A percentile compares a stretch with the other conserved stretches of the same genome.
These are phyloP conservation scores for Coenonympha arcania DNA, from an alignment of 2,888 invertebrate species.

Conservation along the genomic window DNA sequence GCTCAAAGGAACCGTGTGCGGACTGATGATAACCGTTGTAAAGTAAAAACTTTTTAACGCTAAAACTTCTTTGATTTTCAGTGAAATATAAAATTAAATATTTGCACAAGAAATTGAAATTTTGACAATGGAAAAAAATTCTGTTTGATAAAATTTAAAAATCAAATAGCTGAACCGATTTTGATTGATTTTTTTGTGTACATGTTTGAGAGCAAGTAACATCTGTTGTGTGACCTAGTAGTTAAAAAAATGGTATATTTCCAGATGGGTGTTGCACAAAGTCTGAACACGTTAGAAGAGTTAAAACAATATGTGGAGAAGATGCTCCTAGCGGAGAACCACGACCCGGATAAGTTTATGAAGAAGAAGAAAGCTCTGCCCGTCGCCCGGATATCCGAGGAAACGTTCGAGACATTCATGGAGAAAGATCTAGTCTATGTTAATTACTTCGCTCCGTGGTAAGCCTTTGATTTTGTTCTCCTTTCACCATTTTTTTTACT, in stretches of 20 bases:
- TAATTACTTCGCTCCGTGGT: constrained; percentile 93
- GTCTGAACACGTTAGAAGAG: constrained; percentile 78
- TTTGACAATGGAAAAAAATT: too few species aligned
- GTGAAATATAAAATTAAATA: too few species aligned
- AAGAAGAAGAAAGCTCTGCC: constrained; percentile 65
- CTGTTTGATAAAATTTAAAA: too few species aligned
- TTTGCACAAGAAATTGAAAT: too few species aligned
- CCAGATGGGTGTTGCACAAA: constrained; percentile 84
- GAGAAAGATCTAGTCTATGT: constrained; percentile 84
- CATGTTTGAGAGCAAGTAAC: too few species aligned
- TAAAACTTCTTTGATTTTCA: too few species aligned
- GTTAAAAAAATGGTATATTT: constrained; percentile 10
- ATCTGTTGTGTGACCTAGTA: too few species aligned
- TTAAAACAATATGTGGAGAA: constrained; percentile 81
- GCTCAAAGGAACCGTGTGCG: too few species aligned
- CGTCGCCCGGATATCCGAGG: constrained; percentile 78
- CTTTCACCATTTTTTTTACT: constrained; percentile 1
- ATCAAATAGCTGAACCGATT: too few species aligned
- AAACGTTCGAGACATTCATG: constrained; percentile 81
- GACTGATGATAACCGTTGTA: too few species aligned
- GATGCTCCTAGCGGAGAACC: constrained; percentile 74
- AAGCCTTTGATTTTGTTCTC: constrained; percentile 28
- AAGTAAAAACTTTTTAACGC: too few species aligned
- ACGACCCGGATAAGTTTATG: constrained; percentile 65
- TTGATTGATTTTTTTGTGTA: too few species aligned